phyloP scores from a whole-genome alignment of 1,140 invertebrate genomes.

The Drosophila erecta region DNA sequence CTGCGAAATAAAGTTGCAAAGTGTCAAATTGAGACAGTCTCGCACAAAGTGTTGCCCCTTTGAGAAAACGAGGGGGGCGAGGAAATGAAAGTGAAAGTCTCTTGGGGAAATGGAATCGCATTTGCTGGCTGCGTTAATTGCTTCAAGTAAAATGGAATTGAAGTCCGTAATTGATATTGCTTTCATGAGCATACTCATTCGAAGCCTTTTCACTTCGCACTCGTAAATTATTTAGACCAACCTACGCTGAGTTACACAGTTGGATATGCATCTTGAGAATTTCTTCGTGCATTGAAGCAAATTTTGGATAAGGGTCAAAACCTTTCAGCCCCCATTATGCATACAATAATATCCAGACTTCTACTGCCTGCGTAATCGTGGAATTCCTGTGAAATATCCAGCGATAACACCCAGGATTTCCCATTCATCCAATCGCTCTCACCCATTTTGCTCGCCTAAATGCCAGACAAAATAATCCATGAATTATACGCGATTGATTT shows the following conservation, averaged over 20 bases:
- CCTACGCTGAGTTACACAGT: not conserved
- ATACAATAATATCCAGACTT: not conserved
- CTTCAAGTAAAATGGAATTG: constrained; percentile 28
- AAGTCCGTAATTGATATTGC: constrained; percentile 25
- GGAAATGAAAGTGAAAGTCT: constrained; percentile 37
- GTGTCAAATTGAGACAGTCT: constrained; percentile 66
- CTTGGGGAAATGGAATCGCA: not conserved
- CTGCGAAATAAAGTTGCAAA: constrained; percentile 51
- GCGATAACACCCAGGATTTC: not conserved
- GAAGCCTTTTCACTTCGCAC: not conserved
- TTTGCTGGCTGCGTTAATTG: constrained; percentile 20
- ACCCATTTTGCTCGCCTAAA: not conserved
- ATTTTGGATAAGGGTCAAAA: no score
- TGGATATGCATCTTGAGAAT: no score
- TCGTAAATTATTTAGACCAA: not conserved
- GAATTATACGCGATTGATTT: constrained; percentile 48
- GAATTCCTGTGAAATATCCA: not conserved
- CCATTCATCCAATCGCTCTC: constrained; percentile 20
- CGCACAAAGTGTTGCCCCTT: constrained; percentile 39
- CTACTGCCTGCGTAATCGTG: not conserved
- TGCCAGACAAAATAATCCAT: constrained; percentile 38
- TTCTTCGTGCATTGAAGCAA: no score
- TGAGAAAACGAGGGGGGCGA: not conserved
- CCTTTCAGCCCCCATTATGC: not conserved
- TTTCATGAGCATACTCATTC: constrained; percentile 2